Base-by-base conservation (phyloP, 2,797 vertebrate genomes). In the Coilia nasus region DNA sequence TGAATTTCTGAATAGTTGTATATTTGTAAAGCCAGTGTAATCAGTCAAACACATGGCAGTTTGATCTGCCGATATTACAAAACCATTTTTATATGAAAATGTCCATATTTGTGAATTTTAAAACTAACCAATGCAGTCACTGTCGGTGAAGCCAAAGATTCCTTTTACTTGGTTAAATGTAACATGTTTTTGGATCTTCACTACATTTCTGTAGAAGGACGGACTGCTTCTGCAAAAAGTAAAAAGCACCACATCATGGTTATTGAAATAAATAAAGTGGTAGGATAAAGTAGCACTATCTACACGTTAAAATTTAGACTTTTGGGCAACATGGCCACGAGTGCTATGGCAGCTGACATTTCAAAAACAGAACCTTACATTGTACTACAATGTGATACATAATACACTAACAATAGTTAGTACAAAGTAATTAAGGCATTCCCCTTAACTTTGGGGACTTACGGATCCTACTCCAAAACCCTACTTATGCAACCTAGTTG, bases 121-220 rank as follows among this genome's bases (percentile, higher is more conserved):
- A 19, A 50, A 82, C 92, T 95, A 94, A 99, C 98, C 98, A 35
- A 99, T 99, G 91, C 97, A 97, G 92, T 99, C 98, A 0, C 98
- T 99, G 95, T 99, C 98, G 0, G 96, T 96, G 89, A 99, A 99
- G 85, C 98, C 98, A 23, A 99, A 99, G 88, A 99, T 99, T 87
- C 98, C 98, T 94, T 99, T 99, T 81, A 99, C 98, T 92, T 99
- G 98, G 89, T 99, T 99, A 92, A 98, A 99, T 0, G 98, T 99
- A 17, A 99, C 98, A 0, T 99, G 98, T 87, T 99, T 99, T 94
- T 99, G 97, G 89, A 98, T 92, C 93, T 96, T 98, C 64, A 99
- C 95, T 81, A 99, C 96, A 14, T 99, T 99, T 91, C 89, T 96
- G 93, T 99, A 99, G 94, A 99, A 99, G 83, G 96, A 96, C 0